Evolutionary conservation across 1,140 invertebrate species (phyloP).

Genomic region (Drosophila teissieri): DNA sequence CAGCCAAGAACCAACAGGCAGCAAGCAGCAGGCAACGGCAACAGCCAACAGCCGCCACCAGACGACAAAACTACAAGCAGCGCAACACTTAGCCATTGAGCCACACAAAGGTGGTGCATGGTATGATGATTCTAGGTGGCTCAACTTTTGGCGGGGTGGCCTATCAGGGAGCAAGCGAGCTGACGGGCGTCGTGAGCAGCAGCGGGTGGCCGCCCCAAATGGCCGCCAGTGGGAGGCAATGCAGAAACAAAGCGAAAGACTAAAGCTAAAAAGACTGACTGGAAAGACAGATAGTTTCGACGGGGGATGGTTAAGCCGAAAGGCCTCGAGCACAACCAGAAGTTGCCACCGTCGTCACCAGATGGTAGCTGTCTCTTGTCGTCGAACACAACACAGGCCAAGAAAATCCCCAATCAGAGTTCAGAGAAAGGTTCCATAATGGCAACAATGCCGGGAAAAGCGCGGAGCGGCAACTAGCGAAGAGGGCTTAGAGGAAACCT

Average conservation of each 20-base stretch:
- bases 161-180: conserved; percentile 28
- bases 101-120: neutral
- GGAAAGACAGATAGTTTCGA: conserved; percentile 9
- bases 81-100: conserved; percentile 31
- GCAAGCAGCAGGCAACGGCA: conserved; percentile 4
- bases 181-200: conserved; percentile 36
- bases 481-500: neutral
- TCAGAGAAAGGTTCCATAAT: conserved; percentile 7
- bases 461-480: neutral
- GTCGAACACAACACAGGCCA: neutral
- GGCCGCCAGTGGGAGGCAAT: conserved; percentile 35
- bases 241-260: neutral
- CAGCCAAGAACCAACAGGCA: neutral
- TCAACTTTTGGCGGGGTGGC: conserved; percentile 3
- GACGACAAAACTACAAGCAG: conserved; percentile 37
- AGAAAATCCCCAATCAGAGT: conserved; percentile 21
- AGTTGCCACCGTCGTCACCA: conserved; percentile 33
- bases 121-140: neutral
- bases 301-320: conserved; percentile 19
- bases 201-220: conserved; percentile 47
- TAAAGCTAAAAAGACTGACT: neutral
- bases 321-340: conserved; percentile 12
- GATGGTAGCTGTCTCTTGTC: conserved; percentile 15
- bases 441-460: neutral
- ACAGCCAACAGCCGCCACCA: neutral